Evolutionary conservation across 2,888 invertebrate genomes (phyloP), one percentile per base, ranked within the genome.

Genomic region (Mesorhabditis belari): DNA sequence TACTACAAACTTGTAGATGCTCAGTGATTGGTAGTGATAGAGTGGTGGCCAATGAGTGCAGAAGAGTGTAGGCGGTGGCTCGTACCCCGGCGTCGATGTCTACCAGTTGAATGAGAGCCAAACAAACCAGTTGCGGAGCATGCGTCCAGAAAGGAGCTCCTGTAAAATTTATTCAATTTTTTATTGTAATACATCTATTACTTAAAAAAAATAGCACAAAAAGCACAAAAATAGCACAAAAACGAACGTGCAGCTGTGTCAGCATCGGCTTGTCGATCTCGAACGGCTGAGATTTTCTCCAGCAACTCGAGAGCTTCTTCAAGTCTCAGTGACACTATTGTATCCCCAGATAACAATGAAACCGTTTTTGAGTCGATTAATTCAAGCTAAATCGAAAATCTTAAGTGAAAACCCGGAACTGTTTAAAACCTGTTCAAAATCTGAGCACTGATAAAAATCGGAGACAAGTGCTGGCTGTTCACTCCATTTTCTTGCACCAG

Each of bases 81-180:
- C 66, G 56, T n/a, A 66, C 66, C 12, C 59, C 55, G 24, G 58
- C 65, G 26, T 66, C 66, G n/a, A 26, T 24, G 35, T 66, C 66
- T 3, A 61, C 66, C 52, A 66, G 58, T 53, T 66, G 65, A 9
- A 66, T 60, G 27, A 66, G 55, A 4, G 66, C 61, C 24, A 66
- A 55, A 4, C 64, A 62, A 51, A 66, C 56, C 23, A 66, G 62
- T 50, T 66, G 62, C 49, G 58, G 55, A 21, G 58, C 56, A 54
- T 66, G 61, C 12, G 65, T 60, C 27, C 62, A 58, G 24, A 61
- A 28, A 49, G 50, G 63, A 6, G 62, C 53, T 26, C 49, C 26
- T 27, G 54, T 50, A 63, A 62, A 35, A 17, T 35, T 35, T 35
- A 17, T 35, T 35, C n/a, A n/a, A n/a, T n/a, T 35, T 9, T 9